These are phyloP conservation scores for Meteorus cinctellus DNA, from an alignment of 2,888 invertebrate species.

Conservation along the genomic window DNA sequence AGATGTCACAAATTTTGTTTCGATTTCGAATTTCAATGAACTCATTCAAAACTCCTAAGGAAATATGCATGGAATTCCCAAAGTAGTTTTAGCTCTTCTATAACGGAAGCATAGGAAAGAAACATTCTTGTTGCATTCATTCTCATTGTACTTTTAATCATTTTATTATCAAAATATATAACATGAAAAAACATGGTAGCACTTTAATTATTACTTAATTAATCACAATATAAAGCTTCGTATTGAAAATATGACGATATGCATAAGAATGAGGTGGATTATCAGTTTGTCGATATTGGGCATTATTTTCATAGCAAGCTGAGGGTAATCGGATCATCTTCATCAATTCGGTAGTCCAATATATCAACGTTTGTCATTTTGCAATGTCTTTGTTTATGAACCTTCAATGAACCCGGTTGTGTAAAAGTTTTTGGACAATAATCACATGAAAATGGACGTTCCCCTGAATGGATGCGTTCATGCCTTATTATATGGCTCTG, in stretches of 20 bases:
- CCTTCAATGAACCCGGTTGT: slow-evolving; percentile 63
- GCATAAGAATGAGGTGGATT: neutral
- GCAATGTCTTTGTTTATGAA: slow-evolving; percentile 61
- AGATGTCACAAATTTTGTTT: no score
- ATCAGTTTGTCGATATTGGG: neutral
- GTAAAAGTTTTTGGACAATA: slow-evolving; percentile 64
- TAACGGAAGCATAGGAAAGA: no score
- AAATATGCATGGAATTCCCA: no score
- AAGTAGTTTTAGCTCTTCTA: no score
- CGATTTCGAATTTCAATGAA: no score
- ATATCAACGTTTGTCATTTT: slow-evolving; percentile 57
- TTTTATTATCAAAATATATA: neutral
- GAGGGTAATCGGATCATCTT: slow-evolving; percentile 57
- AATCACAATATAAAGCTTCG: neutral
- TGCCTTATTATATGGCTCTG: slow-evolving; percentile 71
- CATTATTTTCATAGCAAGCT: slow-evolving; percentile 10
- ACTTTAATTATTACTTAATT: neutral
- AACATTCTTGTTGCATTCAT: no score
- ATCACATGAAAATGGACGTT: slow-evolving; percentile 63
- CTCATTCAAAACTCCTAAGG: no score
- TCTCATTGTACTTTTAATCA: no score
- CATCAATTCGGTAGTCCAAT: slow-evolving; percentile 60
- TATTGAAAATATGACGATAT: neutral
- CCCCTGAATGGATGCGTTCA: slow-evolving; percentile 68
- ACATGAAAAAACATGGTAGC: neutral